phyloP scores from a whole-genome alignment of 1,140 invertebrate species.

The Drosophila sucinea region DNA sequence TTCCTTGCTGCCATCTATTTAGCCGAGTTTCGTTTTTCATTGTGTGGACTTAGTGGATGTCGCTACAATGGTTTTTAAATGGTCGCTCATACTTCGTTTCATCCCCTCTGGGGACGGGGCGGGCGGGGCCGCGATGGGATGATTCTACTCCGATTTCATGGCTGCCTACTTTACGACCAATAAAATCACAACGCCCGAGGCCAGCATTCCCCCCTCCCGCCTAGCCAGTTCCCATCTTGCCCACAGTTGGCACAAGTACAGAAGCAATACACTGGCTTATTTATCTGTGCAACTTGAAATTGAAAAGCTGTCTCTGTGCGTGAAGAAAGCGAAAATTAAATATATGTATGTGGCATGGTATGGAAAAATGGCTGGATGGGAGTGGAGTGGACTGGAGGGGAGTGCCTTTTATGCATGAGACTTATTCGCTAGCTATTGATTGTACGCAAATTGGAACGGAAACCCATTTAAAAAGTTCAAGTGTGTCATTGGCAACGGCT shows the following conservation, averaged over 20 bases:
- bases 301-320: constrained; percentile 61
- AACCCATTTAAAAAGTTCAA: constrained; percentile 68
- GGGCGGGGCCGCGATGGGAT: neutral
- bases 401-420: constrained; percentile 56
- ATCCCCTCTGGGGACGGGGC: neutral
- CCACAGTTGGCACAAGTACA: constrained; percentile 48
- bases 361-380: constrained; percentile 14
- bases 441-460: constrained; percentile 70
- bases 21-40: constrained; percentile 78
- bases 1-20: constrained; percentile 61
- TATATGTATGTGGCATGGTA: constrained; percentile 43
- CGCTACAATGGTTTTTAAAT: constrained; percentile 76
- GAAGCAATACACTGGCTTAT: constrained; percentile 53
- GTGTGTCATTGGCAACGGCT: constrained; percentile 43
- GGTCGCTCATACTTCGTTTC: constrained; percentile 49
- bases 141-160: constrained; percentile 65
- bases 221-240: constrained; percentile 33
- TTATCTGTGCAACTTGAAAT: constrained; percentile 76
- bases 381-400: constrained; percentile 7
- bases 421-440: constrained; percentile 59
- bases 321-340: constrained; percentile 71
- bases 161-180: constrained; percentile 76
- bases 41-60: constrained; percentile 66
- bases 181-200: constrained; percentile 76
- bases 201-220: constrained; percentile 18